Evolutionary conservation across 35 echinoderm and acorn worm genomes (phyloP), one percentile per base, ranked within the genome.

Genomic region (Heliocidaris tuberculata): DNA sequence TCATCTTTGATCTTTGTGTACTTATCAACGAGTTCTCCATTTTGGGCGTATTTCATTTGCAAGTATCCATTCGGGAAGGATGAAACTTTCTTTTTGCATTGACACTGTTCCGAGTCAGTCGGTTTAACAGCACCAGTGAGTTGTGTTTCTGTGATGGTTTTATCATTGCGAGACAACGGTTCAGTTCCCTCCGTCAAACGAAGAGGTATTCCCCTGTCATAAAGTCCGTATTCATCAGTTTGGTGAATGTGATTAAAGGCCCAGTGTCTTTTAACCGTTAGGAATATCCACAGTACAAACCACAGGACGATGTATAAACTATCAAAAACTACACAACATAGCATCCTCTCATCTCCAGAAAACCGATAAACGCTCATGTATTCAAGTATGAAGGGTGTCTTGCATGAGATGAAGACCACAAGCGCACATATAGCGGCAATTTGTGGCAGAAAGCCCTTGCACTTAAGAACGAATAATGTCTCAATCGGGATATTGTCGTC

Each of bases 321-420:
- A 90, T 97, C 98, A 94, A 97, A 97, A 16, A 99, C 29, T 32
- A 99, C 95, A 19, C 95, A 97, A 48, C 91, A 71, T n/a, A 99
- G 85, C 17, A 97, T 94, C 71, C 95, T 61, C 6, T 94, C 94
- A 85, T 99, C 98, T 15, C 94, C 60, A 13, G 86, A 78, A 70
- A 95, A 70, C 21, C 87, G 85, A 59, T 95, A 97, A 35, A 97
- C 95, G 47, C 54, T 94, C 47, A 96, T 92, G 90, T 99, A 99
- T 70, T 99, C 96, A 30, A 99, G 93, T 13, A 97, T 96, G 48
- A 99, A 95, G 4, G 97, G 96, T 59, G 94, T 95, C 52, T 97
- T 97, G 94, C 96, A 97, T 31, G 86, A 85, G 48, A 99, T 60
- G 31, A 99, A 95, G 48, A 99, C 95, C 93, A 95, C 88, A 71